Base-by-base conservation (phyloP, 2,797 vertebrate genomes). In the Falco biarmicus region DNA sequence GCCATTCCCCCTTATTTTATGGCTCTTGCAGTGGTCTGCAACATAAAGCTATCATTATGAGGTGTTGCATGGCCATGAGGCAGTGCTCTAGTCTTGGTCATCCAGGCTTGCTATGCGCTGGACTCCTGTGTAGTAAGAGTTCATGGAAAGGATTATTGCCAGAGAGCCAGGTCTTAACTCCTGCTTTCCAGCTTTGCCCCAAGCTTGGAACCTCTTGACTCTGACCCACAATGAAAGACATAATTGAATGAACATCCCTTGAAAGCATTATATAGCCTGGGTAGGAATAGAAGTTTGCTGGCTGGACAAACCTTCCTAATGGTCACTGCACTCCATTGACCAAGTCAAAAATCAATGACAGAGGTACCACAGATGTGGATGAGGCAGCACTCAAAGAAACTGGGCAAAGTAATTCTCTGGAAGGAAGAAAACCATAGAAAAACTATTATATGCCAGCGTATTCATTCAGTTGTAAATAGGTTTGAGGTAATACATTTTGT, bases 101-200 rank as follows among this genome's bases (percentile, higher is more conserved):
- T 59, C 15, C 0, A 0, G 24, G 66, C 15, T 20, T 45, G 13
- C 13, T 65, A 5, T 10, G 10, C 15, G 14, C 15, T 53, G 9
- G 15, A 47, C 4, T 75, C 20, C 26, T 22, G 7, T 51, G 15
- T 31, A 43, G 16, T 24, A 77, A 34, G 24, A 57, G 13, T 50
- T 63, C 13, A 50, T 24, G 20, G 45, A 50, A 71, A 63, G 74
- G 4, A 13, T 45, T 65, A 45, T 13, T 50, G 10, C 18, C 32
- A 63, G 34, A 25, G 77, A 74, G 17, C 8, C 19, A 29, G 8
- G 9, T 32, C 22, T 73, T 77, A 50, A 64, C 3, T 32, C 10
- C 60, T 45, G 21, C 14, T 86, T 76, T 60, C 37, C 31, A 45
- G 18, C n/a, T 86, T 61, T 74, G 7, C 11, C 32, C 15, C 31